These are phyloP conservation scores for Agrotis puta DNA, from an alignment of 2,888 invertebrate species.

Conservation along the genomic window DNA sequence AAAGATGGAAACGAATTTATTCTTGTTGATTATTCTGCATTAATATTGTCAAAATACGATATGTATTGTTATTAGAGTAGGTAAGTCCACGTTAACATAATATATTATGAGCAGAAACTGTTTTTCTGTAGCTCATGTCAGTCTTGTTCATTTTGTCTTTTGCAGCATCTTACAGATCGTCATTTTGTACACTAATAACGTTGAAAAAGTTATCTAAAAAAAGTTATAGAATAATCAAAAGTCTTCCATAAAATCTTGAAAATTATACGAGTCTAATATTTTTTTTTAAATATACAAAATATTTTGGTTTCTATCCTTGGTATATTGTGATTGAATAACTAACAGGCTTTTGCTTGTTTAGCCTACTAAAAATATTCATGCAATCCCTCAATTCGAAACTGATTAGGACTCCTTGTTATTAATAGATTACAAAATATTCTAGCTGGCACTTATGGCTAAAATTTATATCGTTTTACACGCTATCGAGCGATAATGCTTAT, in stretches of 20 bases:
- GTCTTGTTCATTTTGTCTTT: too few species aligned
- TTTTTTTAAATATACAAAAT: too few species aligned
- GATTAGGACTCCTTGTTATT: constrained; percentile 45
- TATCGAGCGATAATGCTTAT: constrained; percentile 46
- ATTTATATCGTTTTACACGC: constrained; percentile 53
- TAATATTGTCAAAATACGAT: neutral
- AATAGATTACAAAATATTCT: constrained; percentile 43
- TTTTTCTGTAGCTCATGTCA: too few species aligned
- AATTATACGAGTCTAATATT: too few species aligned
- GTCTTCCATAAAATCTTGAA: too few species aligned
- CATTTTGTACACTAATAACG: too few species aligned
- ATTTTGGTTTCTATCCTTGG: too few species aligned
- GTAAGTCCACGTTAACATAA: neutral
- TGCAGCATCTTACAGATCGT: too few species aligned
- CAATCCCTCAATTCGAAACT: constrained; percentile 53
- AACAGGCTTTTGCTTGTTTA: neutral
- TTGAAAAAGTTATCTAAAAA: too few species aligned
- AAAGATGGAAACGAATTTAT: neutral
- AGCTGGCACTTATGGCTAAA: constrained; percentile 26
- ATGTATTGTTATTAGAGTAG: too few species aligned
- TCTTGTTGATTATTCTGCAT: neutral
- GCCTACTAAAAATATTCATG: constrained; percentile 39
- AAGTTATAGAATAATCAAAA: too few species aligned
- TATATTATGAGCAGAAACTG: neutral
- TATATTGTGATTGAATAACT: neutral